Conservation (phyloP, 2,888 invertebrate genomes). For the Malacosoma neustria region DNA sequence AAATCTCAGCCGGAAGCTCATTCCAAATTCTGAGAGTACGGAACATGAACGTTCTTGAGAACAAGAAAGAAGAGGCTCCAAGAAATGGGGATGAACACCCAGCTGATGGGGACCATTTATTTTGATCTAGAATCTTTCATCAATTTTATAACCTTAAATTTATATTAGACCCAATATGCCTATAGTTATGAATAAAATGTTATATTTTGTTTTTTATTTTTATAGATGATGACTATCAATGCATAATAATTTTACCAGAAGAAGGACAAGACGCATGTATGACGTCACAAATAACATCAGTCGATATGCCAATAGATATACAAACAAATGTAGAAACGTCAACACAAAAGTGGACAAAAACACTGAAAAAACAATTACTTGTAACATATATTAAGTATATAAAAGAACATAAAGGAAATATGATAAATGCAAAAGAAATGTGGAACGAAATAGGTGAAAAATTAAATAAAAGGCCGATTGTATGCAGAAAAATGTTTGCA, state of each 20-base stretch:
- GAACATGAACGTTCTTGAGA: no score
- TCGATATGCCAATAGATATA: slow-evolving; percentile 7
- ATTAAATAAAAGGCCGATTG: slow-evolving; percentile 32
- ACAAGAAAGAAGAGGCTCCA: no score
- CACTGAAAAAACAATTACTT: slow-evolving; percentile 39
- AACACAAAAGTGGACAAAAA: slow-evolving; percentile 39
- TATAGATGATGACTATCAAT: slow-evolving; percentile 62
- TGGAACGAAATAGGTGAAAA: slow-evolving; percentile 47
- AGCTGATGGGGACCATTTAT: no score
- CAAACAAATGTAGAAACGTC: slow-evolving; percentile 11
- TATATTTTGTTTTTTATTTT: slow-evolving; percentile 11
- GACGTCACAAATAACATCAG: slow-evolving; percentile 31
- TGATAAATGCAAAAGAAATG: slow-evolving; percentile 40
- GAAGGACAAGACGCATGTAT: slow-evolving; percentile 40
- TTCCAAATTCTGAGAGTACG: no score
- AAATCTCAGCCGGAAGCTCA: no score
- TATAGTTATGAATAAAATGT: background rate
- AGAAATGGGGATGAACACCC: no score
- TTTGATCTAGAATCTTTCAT: background rate
- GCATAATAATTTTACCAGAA: slow-evolving; percentile 62
- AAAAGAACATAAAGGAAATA: slow-evolving; percentile 32
- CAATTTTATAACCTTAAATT: no score
- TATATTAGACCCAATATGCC: no score
- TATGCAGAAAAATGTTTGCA: slow-evolving; percentile 45
- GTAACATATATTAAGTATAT: slow-evolving; percentile 46